Evolutionary conservation across 2,888 invertebrate species (phyloP).

Genomic region (Xiphydria camelus): DNA sequence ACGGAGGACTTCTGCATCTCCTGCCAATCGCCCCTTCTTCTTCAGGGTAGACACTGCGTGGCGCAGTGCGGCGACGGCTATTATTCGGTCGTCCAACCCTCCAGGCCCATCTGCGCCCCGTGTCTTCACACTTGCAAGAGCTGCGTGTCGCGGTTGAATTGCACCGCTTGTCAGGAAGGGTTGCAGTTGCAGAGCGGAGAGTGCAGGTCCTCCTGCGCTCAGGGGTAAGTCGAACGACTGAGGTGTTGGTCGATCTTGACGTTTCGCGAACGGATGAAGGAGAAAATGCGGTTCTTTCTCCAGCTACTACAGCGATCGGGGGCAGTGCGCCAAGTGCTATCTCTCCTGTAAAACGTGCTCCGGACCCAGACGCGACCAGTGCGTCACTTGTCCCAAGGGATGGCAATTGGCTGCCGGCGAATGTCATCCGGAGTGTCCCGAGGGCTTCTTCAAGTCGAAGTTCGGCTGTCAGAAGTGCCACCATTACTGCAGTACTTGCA

Average conservation of each 20-base stretch:
- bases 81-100: conserved; percentile 67
- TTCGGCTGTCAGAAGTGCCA: conserved; percentile 87
- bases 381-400: conserved; percentile 78
- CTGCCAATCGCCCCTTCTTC: conserved; percentile 72
- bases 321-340: conserved; percentile 81
- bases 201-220: conserved; percentile 79
- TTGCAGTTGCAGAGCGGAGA: conserved; percentile 81
- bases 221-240: conserved; percentile 59
- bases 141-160: conserved; percentile 79
- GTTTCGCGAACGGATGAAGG: conserved; percentile 4
- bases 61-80: conserved; percentile 76
- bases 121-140: conserved; percentile 80
- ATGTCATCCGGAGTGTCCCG: conserved; percentile 84
- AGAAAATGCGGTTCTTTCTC: conserved; percentile 18
- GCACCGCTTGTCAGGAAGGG: conserved; percentile 77
- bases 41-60: conserved; percentile 76
- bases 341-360: conserved; percentile 83
- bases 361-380: conserved; percentile 82
- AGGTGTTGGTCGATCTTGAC: not conserved
- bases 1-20: conserved; percentile 75
- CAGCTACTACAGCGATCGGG: conserved; percentile 85
- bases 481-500: conserved; percentile 85
- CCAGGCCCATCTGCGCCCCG: conserved; percentile 65
- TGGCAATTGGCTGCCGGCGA: conserved; percentile 84
- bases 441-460: conserved; percentile 81